These are phyloP conservation scores for Zosterops hypoxanthus DNA, from an alignment of 2,113 vertebrate genomes.

Conservation along the genomic window DNA sequence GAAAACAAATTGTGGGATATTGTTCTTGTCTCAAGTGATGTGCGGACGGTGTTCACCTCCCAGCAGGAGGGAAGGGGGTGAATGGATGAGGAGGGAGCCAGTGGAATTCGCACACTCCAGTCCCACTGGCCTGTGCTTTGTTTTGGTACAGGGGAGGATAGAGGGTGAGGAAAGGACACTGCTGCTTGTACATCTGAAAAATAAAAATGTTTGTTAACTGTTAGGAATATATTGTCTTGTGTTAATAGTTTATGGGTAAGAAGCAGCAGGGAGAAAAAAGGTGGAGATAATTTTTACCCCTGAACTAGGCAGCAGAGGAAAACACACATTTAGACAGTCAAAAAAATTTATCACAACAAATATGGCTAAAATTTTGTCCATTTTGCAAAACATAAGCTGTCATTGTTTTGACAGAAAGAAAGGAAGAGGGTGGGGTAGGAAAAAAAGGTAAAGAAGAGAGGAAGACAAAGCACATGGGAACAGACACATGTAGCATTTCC, in stretches of 20 bases:
- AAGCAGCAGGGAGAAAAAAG: too few species aligned
- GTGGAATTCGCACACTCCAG: fast-evolving
- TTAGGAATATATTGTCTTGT: neutral
- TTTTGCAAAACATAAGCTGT: neutral
- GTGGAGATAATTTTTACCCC: neutral
- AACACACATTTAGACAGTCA: neutral
- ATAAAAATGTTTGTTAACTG: neutral
- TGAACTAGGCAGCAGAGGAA: neutral
- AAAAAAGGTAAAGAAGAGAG: neutral
- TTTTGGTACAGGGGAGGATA: neutral
- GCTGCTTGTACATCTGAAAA: neutral
- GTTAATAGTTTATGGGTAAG: neutral
- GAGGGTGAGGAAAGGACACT: neutral
- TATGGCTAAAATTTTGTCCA: neutral
- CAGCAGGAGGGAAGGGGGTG: neutral
- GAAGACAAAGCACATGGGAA: neutral
- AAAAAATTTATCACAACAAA: neutral
- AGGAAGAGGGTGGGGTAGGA: neutral
- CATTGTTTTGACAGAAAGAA: neutral
- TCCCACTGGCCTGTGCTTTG: neutral
- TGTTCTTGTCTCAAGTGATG: conserved; percentile 37
- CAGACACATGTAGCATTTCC: neutral
- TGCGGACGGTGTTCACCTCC: neutral
- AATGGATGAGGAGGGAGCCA: neutral
- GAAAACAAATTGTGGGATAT: conserved; percentile 40